These are phyloP conservation scores for Epizoanthus fatuus DNA, from an alignment of 92 coral and sea anemone species.

Conservation along the genomic window DNA sequence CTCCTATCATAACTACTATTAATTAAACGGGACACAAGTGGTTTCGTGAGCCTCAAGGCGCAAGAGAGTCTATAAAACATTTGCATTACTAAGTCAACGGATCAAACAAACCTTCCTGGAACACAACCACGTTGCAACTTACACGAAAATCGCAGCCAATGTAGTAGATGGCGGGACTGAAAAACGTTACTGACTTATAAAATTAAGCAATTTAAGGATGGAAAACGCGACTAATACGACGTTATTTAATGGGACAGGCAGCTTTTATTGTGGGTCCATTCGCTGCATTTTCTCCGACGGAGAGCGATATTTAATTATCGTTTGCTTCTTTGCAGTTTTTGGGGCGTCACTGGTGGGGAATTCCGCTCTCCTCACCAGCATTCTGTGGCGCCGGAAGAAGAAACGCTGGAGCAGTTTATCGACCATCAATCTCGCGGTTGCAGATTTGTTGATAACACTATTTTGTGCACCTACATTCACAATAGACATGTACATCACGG, in stretches of 20 bases:
- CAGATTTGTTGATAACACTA: slow-evolving; percentile 6
- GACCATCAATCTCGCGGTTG: slow-evolving; percentile 5
- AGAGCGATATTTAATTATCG: slow-evolving; percentile 1
- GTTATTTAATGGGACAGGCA: neutral
- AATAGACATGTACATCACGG: slow-evolving; percentile 1
- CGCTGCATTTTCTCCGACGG: neutral
- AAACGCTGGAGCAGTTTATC: neutral
- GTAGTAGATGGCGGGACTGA: neutral
- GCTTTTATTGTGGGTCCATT: neutral
- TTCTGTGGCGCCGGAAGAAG: neutral
- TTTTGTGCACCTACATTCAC: neutral
- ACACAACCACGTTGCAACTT: neutral
- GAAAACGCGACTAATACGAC: neutral
- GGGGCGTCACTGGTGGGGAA: slow-evolving; percentile 4
- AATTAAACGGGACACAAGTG: neutral
- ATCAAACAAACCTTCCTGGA: too few relatives aligned
- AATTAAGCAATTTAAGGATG: neutral
- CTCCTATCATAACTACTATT: neutral
- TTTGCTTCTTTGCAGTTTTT: neutral
- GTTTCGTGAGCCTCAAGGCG: neutral
- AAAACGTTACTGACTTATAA: neutral
- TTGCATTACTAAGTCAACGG: neutral
- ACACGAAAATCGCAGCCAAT: neutral
- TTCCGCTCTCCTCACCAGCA: neutral
- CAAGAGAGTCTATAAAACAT: neutral